A percentile compares a stretch with the other conserved stretches of the same genome.
These are phyloP conservation scores for Tribolium freemani DNA, from an alignment of 2,888 invertebrate species.

Conservation along the genomic window DNA sequence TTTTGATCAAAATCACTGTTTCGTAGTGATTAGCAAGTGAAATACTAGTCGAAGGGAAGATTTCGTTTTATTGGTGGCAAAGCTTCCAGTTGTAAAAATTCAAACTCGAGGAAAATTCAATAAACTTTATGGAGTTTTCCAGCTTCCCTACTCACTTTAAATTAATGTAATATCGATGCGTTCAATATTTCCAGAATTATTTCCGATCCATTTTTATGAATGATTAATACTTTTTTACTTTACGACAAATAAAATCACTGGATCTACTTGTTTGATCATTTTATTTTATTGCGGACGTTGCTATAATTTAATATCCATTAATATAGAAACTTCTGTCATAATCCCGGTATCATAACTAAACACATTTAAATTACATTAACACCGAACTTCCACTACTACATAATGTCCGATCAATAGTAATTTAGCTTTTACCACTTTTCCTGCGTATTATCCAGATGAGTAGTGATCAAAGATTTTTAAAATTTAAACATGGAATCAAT, in stretches of 20 bases:
- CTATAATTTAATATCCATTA: constrained; percentile 36
- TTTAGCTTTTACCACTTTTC: constrained; percentile 26
- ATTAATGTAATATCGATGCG: constrained; percentile 3
- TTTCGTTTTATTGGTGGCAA: constrained; percentile 1
- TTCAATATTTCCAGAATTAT: background rate
- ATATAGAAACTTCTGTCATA: constrained; percentile 30
- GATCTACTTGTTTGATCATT: background rate
- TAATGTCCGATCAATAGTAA: constrained; percentile 32
- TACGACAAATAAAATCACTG: constrained; percentile 15
- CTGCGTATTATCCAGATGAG: background rate
- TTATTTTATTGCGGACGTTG: constrained; percentile 29
- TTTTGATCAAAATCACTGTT: background rate
- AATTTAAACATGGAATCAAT: background rate
- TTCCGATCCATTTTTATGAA: constrained; percentile 9
- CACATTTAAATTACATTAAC: constrained; percentile 39
- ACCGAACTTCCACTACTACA: constrained; percentile 29
- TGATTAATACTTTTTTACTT: constrained; percentile 13
- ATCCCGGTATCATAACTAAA: constrained; percentile 36
- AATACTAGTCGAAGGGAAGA: background rate
- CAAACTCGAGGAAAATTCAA: background rate
- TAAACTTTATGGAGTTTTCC: constrained; percentile 12
- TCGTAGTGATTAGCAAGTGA: background rate
- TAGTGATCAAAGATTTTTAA: background rate
- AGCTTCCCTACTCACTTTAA: background rate
- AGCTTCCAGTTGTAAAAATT: background rate